Evolutionary conservation across 2,888 invertebrate species (phyloP), one percentile per base, ranked within the genome.

Genomic region (Crepidodera aurea): DNA sequence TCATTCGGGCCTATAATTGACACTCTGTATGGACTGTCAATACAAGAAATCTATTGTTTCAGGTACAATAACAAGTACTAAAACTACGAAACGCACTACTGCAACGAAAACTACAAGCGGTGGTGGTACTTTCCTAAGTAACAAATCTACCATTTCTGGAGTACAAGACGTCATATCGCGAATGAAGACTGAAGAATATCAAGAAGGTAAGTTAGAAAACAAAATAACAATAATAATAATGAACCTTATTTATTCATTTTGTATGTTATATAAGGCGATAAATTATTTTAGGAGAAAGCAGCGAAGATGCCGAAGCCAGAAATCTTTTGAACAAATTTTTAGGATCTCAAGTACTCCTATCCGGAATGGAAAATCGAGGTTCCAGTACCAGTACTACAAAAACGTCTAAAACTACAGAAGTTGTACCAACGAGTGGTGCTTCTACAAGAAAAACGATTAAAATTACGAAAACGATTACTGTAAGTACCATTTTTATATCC

Each of bases 281-380:
- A n/a, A n/a, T n/a, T n/a, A n/a, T 39, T 54, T 13, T n/a, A 56
- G 55, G 88, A 6, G 91, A 91, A 76, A 84, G 83, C 1, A 77
- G 79, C 25, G 90, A 90, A 77, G 91, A 91, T 79, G 79, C 83
- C 34, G 90, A 90, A 80, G 91, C 91, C 34, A 86, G 90, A 58
- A 88, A 89, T 64, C 83, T 92, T 71, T 85, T 92, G 53, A 93
- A 93, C 83, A 92, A 92, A 83, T 92, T 92, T 83, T 84, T 93
- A 44, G 92, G 92, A 60, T 90, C 92, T 66, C 90, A 90, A 73
- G 91, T 92, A 72, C 87, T 92, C 62, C 88, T 93, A 84, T 87
- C 89, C 55, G 92, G 91, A 71, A 89, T 92, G 84, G 91, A 92
- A 82, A 78, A 81, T 1, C 71, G 78, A 60, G 71, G 71, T 13